Conservation (phyloP, 2,888 invertebrate genomes). For the Nomada flava region DNA sequence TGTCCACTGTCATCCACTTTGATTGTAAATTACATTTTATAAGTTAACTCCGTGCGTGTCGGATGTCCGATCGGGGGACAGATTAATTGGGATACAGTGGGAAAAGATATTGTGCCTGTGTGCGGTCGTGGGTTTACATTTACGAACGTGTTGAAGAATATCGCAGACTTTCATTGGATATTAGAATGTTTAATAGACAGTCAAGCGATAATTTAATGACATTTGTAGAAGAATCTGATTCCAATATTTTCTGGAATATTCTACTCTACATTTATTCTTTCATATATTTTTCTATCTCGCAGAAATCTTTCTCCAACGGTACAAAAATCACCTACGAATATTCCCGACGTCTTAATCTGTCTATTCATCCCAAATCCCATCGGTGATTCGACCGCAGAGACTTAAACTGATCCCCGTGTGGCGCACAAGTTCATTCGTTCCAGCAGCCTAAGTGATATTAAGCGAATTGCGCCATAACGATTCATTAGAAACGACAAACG, state of each 20-base stretch:
- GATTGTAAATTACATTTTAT: not conserved
- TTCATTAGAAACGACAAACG: not conserved
- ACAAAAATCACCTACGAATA: not conserved
- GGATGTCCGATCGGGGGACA: too few species aligned
- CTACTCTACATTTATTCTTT: too few species aligned
- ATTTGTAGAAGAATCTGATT: too few species aligned
- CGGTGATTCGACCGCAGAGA: not conserved
- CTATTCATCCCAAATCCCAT: not conserved
- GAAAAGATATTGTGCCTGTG: too few species aligned
- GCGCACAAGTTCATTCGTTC: not conserved
- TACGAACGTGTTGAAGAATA: too few species aligned
- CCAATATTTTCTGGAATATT: too few species aligned
- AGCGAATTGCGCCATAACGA: not conserved
- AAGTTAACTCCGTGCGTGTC: not conserved
- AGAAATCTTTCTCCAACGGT: not conserved
- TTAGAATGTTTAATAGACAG: too few species aligned
- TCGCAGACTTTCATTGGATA: too few species aligned
- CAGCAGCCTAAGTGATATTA: not conserved
- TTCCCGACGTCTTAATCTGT: not conserved
- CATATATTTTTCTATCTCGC: too few species aligned
- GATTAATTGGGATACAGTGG: too few species aligned
- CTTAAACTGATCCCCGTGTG: not conserved
- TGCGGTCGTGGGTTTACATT: too few species aligned
- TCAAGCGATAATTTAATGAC: too few species aligned
- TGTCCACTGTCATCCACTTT: not conserved